Evolutionary conservation across 2,113 vertebrate genomes (phyloP), one percentile per base, ranked within the genome.

Genomic region (Brachyistius frenatus): DNA sequence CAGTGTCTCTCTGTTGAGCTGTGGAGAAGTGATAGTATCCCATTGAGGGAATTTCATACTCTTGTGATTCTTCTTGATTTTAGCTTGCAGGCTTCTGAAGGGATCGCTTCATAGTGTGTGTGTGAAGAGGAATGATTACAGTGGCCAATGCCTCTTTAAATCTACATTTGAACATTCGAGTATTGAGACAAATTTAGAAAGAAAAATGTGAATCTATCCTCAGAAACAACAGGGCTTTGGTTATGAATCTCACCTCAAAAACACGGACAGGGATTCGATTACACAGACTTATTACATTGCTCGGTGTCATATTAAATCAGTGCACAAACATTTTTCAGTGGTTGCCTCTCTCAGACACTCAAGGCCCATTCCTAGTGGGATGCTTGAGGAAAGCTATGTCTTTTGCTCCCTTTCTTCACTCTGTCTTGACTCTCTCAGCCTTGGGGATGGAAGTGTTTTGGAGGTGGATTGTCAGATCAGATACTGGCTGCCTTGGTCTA

Each of bases 401-500:
- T 85, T 53, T 79, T 5, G 30, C 64, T 67, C 77, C 58, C 66
- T 78, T 23, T 88, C 80, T 85, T 83, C 68, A 80, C 69, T 70
- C 77, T 73, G 58, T 84, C 76, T 83, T 33, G 53, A 73, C 62
- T 78, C 76, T 82, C 53, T 73, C 73, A 88, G 84, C 83, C 89
- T 73, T 86, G 84, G 83, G 81, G 81, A 76, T 76, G 88, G 80
- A 89, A 85, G 62, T 86, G 86, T 90, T 93, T 85, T 86, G 78
- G 85, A 89, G 85, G 88, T 87, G 89, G 73, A 87, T 71, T 92
- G 91, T 93, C 90, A 89, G 75, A 93, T 93, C 88, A 89, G 73
- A 93, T 92, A 81, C 32, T 55, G 66, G 47, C 83, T 82, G 70
- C 84, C 62, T 87, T 56, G 70, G 81, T 90, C 66, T 79, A 87